Evolutionary conservation across 2,797 vertebrate species (phyloP).

Genomic region (Macropodus opercularis): DNA sequence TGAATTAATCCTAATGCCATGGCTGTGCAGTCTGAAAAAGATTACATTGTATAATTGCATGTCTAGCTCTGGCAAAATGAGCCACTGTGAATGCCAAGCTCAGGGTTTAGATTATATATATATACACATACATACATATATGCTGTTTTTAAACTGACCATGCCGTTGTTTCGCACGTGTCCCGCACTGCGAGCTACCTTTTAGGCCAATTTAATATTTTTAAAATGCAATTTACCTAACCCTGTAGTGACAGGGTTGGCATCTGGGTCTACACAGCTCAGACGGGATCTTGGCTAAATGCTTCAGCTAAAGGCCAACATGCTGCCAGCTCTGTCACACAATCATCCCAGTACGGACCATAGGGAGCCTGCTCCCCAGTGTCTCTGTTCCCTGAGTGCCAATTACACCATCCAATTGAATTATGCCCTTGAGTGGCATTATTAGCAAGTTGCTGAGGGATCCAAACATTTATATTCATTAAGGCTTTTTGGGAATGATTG

Average conservation of each 20-base stretch:
- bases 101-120: constrained; percentile 16
- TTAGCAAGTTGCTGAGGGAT: constrained; percentile 65
- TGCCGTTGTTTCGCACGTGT: constrained; percentile 15
- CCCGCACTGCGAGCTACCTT: neutral
- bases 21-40: constrained; percentile 54
- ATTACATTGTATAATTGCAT: constrained; percentile 69
- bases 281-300: constrained; percentile 62
- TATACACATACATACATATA: too few relatives aligned
- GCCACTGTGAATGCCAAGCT: constrained; percentile 48
- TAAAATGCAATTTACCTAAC: constrained; percentile 17
- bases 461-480: constrained; percentile 74
- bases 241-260: constrained; percentile 42
- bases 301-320: constrained; percentile 46
- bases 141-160: constrained; percentile 36
- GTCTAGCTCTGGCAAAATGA: constrained; percentile 53
- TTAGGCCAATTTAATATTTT: constrained; percentile 17
- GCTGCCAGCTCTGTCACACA: constrained; percentile 57
- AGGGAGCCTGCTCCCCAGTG: constrained; percentile 54
- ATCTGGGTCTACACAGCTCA: constrained; percentile 33
- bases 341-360: constrained; percentile 46
- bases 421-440: constrained; percentile 70
- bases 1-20: constrained; percentile 70
- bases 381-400: constrained; percentile 63
- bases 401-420: constrained; percentile 72
- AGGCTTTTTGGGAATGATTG: constrained; percentile 59